phyloP scores from a whole-genome alignment of 2,797 vertebrate species.

The Anguilla marmorata region DNA sequence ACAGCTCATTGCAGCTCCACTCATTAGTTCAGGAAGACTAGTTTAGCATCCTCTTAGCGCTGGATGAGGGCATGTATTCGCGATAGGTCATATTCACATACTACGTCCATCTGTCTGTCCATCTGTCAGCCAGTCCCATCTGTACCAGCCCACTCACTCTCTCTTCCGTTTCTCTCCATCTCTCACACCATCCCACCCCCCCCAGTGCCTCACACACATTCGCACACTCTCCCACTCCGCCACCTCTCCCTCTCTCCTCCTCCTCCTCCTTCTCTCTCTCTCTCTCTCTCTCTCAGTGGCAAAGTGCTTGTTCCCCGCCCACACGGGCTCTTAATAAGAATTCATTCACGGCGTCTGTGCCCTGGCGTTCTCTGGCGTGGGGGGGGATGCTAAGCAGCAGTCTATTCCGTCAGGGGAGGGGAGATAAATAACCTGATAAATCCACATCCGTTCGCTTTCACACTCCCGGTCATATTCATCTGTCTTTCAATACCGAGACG shows the following conservation, averaged over 20 bases:
- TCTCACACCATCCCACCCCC: neutral
- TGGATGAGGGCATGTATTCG: neutral
- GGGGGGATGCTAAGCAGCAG: neutral
- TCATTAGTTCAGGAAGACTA: too few species aligned
- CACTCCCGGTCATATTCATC: constrained; percentile 17
- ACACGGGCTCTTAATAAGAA: constrained; percentile 9
- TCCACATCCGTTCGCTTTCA: constrained; percentile 14
- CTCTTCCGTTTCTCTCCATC: neutral
- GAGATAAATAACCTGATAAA: constrained; percentile 28
- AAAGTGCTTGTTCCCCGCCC: constrained; percentile 1
- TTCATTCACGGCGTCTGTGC: neutral
- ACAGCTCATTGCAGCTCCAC: too few species aligned
- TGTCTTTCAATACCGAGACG: constrained; percentile 19
- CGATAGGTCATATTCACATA: neutral
- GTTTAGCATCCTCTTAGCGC: neutral
- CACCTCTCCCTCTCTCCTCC: neutral
- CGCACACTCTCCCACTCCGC: neutral
- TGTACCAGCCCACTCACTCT: neutral
- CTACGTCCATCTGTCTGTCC: neutral
- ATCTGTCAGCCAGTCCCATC: neutral
- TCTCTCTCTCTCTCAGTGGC: constrained; percentile 1
- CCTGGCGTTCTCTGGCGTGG: neutral
- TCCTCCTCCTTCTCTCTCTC: neutral
- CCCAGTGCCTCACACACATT: neutral
- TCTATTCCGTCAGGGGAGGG: constrained; percentile 16